phyloP scores from a whole-genome alignment of 2,888 invertebrate genomes.

The Nomada goodeniana region DNA sequence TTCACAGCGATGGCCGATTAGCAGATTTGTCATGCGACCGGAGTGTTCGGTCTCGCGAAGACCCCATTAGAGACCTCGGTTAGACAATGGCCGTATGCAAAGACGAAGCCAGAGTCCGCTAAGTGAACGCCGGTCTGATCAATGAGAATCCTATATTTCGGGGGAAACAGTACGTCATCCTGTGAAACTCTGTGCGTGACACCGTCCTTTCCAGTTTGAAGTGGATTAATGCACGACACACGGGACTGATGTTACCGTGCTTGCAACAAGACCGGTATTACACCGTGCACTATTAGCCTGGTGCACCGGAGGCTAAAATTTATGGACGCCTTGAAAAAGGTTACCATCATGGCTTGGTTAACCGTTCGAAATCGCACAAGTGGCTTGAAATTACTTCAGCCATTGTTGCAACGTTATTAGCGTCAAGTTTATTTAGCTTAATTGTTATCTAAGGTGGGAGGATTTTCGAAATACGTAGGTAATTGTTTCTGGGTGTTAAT shows the following conservation, averaged over 20 bases:
- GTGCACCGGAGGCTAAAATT: slow-evolving; percentile 33
- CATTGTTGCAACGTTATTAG: neutral
- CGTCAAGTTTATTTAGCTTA: neutral
- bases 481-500: slow-evolving; percentile 7
- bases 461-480: neutral
- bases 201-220: slow-evolving; percentile 65
- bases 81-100: slow-evolving; percentile 71
- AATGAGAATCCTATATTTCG: slow-evolving; percentile 74
- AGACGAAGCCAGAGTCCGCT: slow-evolving; percentile 69
- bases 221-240: slow-evolving; percentile 66
- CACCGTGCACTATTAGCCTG: slow-evolving; percentile 51
- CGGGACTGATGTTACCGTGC: slow-evolving; percentile 45
- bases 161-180: slow-evolving; percentile 73
- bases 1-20: slow-evolving; percentile 72
- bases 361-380: neutral
- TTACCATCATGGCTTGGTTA: neutral
- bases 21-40: slow-evolving; percentile 77
- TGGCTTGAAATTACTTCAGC: neutral
- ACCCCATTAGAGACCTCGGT: slow-evolving; percentile 69
- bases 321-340: slow-evolving; percentile 35
- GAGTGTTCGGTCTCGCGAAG: slow-evolving; percentile 68
- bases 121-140: slow-evolving; percentile 70
- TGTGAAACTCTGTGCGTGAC: slow-evolving; percentile 71
- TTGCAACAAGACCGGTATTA: slow-evolving; percentile 53
- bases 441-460: too few relatives aligned